Percentiles rank a stretch among this genome's conserved stretches.
These are phyloP conservation scores for Drosophila nr. medialis DNA, from an alignment of 2,888 invertebrate species.

Conservation along the genomic window DNA sequence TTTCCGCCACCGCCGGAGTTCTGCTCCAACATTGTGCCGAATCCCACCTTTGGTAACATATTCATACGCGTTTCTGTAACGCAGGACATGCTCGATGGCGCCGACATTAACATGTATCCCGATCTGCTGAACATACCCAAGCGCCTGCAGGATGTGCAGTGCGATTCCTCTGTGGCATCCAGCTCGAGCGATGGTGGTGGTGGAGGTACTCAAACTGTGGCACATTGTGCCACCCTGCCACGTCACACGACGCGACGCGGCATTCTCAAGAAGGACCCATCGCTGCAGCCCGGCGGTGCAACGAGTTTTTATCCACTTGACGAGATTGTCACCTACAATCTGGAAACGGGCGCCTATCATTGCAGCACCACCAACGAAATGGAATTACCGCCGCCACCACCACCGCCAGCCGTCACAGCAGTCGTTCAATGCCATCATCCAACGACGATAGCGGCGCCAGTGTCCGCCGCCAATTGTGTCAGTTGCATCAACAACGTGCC, in stretches of 20 bases:
- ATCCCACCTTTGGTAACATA: slow-evolving; percentile 87
- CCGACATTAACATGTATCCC: slow-evolving; percentile 90
- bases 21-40: slow-evolving; percentile 85
- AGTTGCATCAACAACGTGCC: slow-evolving; percentile 74
- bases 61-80: slow-evolving; percentile 93
- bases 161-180: slow-evolving; percentile 29
- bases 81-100: slow-evolving; percentile 88
- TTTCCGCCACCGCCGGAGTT: slow-evolving; percentile 87
- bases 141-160: slow-evolving; percentile 84
- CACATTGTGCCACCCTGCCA: slow-evolving; percentile 85
- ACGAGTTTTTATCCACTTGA: slow-evolving; percentile 84
- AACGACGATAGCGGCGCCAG: slow-evolving; percentile 45
- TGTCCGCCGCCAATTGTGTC: slow-evolving; percentile 66
- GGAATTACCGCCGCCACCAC: slow-evolving; percentile 80
- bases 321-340: slow-evolving; percentile 84
- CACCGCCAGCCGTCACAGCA: slow-evolving; percentile 72
- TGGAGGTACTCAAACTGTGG: slow-evolving; percentile 52
- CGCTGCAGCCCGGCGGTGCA: slow-evolving; percentile 75
- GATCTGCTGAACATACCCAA: slow-evolving; percentile 91
- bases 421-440: slow-evolving; percentile 80
- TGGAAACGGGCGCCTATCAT: slow-evolving; percentile 81
- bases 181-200: slow-evolving; percentile 52
- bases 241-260: slow-evolving; percentile 84
- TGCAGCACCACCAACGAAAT: slow-evolving; percentile 48
- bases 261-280: slow-evolving; percentile 83